These are phyloP conservation scores for Cecidostiba fungosa DNA, from an alignment of 2,888 invertebrate genomes.

Conservation along the genomic window DNA sequence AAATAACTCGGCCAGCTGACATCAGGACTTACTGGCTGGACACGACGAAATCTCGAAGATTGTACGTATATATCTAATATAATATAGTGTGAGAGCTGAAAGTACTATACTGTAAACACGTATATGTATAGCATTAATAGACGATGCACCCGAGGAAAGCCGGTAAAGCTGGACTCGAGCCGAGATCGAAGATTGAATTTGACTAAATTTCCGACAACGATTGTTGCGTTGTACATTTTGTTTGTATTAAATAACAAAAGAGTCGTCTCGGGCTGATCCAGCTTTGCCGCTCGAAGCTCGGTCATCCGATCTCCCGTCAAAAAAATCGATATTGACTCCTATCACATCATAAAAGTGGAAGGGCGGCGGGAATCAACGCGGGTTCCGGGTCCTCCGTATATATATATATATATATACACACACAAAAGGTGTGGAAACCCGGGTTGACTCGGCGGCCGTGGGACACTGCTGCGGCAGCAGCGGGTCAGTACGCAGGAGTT, in stretches of 20 bases:
- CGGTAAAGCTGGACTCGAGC: neutral
- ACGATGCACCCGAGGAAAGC: neutral
- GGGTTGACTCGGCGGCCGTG: neutral
- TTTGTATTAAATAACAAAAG: neutral
- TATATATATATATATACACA: too few species aligned
- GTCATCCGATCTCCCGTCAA: neutral
- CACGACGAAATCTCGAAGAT: neutral
- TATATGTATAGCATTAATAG: neutral
- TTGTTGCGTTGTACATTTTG: neutral
- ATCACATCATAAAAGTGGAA: neutral
- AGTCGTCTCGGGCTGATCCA: neutral
- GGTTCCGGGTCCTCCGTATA: conserved; percentile 1
- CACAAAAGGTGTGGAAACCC: neutral
- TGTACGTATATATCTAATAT: neutral
- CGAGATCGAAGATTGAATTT: neutral
- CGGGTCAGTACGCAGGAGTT: neutral
- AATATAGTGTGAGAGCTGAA: neutral
- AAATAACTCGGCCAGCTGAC: neutral
- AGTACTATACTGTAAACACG: neutral
- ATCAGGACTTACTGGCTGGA: neutral
- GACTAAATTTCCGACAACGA: neutral
- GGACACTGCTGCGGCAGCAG: neutral
- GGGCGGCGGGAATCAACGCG: conserved; percentile 7
- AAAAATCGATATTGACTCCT: conserved; percentile 54
- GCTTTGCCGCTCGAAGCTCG: neutral